Evolutionary conservation across 2,888 invertebrate genomes (phyloP).

Genomic region (Branchipolynoe longqiensis): DNA sequence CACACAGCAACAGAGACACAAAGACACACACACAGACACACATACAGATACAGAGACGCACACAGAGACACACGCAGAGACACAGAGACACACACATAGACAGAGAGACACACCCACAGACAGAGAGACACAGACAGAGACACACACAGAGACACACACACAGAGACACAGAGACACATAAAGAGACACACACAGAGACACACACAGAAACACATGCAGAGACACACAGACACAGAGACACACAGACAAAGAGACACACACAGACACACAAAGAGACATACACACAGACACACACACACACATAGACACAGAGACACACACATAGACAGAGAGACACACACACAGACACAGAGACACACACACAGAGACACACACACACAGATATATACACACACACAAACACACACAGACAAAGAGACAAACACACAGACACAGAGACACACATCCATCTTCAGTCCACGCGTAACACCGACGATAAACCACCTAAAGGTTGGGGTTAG

Average conservation of each 20-base stretch:
- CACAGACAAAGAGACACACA: not conserved
- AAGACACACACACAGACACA: no score
- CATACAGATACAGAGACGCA: no score
- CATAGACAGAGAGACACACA: not conserved
- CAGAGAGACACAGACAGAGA: not conserved
- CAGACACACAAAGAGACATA: not conserved
- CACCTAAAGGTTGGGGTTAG: no score
- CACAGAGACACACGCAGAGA: no score
- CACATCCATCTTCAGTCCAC: not conserved
- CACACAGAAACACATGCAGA: not conserved
- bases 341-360: not conserved
- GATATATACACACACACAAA: not conserved
- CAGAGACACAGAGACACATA: not conserved
- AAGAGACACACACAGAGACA: no score
- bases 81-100: no score
- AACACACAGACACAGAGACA: not conserved
- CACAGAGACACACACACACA: not conserved
- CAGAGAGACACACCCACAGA: not conserved
- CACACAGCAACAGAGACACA: no score
- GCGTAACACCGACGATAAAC: not conserved
- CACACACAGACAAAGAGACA: not conserved
- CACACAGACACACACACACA: not conserved
- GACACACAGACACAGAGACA: not conserved
- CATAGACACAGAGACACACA: not conserved
- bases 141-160: not conserved